A percentile compares a stretch with the other conserved stretches of the same genome.
phyloP scores from a whole-genome alignment of 2,888 invertebrate species.

The Spilarctia lutea region DNA sequence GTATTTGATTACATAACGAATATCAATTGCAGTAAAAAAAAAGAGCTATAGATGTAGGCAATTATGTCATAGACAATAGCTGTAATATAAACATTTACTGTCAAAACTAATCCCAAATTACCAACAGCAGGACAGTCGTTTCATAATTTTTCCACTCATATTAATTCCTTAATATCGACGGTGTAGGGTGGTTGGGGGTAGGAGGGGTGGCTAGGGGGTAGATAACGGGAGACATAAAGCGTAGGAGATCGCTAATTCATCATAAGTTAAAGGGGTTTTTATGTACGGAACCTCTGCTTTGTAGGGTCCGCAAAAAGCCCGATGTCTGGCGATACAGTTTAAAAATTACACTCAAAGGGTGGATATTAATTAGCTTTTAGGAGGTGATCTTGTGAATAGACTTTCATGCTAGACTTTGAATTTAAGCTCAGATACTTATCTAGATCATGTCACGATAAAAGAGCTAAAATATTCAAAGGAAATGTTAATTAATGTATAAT shows the following conservation, averaged over 20 bases:
- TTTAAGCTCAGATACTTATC: conserved; percentile 10
- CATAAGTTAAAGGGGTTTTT: conserved; percentile 87
- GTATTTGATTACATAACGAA: not conserved
- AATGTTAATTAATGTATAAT: conserved; percentile 8
- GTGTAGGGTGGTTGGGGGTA: conserved; percentile 53
- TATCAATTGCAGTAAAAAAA: not conserved
- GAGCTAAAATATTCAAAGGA: conserved; percentile 9
- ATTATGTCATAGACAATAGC: conserved; percentile 14
- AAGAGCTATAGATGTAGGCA: conserved; percentile 1
- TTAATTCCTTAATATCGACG: conserved; percentile 85
- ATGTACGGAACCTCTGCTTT: conserved; percentile 78
- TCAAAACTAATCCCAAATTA: conserved; percentile 39
- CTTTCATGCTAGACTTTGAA: conserved; percentile 30
- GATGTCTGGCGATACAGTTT: conserved; percentile 69
- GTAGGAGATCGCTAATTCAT: conserved; percentile 87
- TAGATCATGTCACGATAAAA: conserved; percentile 15
- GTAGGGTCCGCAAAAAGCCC: conserved; percentile 78
- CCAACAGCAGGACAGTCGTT: conserved; percentile 55
- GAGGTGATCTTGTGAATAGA: conserved; percentile 55
- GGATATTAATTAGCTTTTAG: conserved; percentile 80
- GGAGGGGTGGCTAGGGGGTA: conserved; percentile 60
- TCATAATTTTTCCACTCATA: conserved; percentile 80
- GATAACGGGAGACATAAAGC: conserved; percentile 86
- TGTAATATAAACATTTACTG: conserved; percentile 16
- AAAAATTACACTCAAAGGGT: conserved; percentile 73